Conservation (phyloP, 1,140 invertebrate genomes). For the Macrostomum lignano region DNA sequence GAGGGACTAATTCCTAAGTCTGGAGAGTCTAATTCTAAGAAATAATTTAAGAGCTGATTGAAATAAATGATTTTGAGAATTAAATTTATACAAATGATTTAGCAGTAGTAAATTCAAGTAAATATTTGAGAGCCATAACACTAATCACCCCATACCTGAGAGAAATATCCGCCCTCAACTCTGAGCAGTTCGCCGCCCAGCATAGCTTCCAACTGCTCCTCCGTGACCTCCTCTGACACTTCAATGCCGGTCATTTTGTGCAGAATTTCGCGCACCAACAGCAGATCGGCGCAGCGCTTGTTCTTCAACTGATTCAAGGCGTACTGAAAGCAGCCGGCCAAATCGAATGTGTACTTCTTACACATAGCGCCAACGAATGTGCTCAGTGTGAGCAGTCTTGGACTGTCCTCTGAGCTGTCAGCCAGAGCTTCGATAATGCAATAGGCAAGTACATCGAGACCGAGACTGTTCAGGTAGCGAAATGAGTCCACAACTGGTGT, state of each 20-base stretch:
- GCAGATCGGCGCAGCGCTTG: constrained; percentile 56
- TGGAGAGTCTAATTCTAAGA: too few relatives aligned
- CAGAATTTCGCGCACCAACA: constrained; percentile 84
- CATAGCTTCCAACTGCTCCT: constrained; percentile 77
- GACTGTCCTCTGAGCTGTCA: constrained; percentile 29
- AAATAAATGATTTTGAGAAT: too few relatives aligned
- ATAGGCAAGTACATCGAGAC: constrained; percentile 78
- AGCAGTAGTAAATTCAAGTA: too few relatives aligned
- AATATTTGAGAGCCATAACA: too few relatives aligned
- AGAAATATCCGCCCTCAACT: constrained; percentile 81
- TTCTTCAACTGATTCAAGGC: constrained; percentile 83
- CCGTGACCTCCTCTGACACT: constrained; percentile 72
- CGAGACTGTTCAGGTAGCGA: constrained; percentile 74
- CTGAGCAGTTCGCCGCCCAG: constrained; percentile 72
- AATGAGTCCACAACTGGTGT: constrained; percentile 81
- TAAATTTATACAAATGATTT: too few relatives aligned
- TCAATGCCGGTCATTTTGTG: constrained; percentile 98
- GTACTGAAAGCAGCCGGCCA: constrained; percentile 74
- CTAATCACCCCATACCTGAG: too few relatives aligned
- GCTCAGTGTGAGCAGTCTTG: constrained; percentile 35
- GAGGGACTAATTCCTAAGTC: too few relatives aligned
- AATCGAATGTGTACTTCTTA: constrained; percentile 83
- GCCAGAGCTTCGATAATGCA: constrained; percentile 72
- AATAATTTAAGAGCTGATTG: too few relatives aligned
- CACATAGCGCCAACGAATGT: constrained; percentile 76